Evolutionary conservation across 2,888 invertebrate species (phyloP), one percentile per base, ranked within the genome.

Genomic region (Caenorhabditis panamensis): DNA sequence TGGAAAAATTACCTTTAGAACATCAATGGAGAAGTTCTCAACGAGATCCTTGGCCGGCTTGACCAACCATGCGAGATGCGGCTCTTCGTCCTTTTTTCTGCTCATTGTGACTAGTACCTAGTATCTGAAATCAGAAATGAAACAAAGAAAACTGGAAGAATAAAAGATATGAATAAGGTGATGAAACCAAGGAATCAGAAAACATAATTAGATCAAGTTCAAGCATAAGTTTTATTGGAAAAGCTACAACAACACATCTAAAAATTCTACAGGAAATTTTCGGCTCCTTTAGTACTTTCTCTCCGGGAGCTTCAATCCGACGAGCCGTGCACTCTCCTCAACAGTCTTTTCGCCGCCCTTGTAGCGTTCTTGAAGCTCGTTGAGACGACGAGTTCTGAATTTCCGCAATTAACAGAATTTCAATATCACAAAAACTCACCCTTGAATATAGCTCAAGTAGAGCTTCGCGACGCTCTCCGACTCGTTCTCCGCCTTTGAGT

Each of bases 321-420:
- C 90, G 47, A 90, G 79, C 13, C 79, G 79, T 1, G 90, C 90
- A 61, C 86, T 86, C 41, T 90, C 88, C 68, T 87, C 88, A 4
- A 89, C 82, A 6, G 82, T 82, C 61, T 83, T 83, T 71, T 89
- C 89, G 37, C 87, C 86, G 20, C 89, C 88, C 41, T 82, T 84
- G 79, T 89, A 90, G 20, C 77, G 72, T 8, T 77, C 64, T 59
- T 88, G 87, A 8, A 89, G 82, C 41, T 84, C 88, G 49, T 85
- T 73, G 6, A 90, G 83, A 16, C 83, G 67, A 37, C 84, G 79
- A 41, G 84, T 87, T 58, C 86, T 87, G 72, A 59, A 66, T 44
- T 63, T 26, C 22, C 2, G 18, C 11, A 28, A 63, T 18, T 9
- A 16, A 41, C 9, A 16, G 24, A 13, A 22, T 56, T 11, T 18